phyloP scores from a whole-genome alignment of 1,140 invertebrate genomes.

The Trinorchestia longiramus region DNA sequence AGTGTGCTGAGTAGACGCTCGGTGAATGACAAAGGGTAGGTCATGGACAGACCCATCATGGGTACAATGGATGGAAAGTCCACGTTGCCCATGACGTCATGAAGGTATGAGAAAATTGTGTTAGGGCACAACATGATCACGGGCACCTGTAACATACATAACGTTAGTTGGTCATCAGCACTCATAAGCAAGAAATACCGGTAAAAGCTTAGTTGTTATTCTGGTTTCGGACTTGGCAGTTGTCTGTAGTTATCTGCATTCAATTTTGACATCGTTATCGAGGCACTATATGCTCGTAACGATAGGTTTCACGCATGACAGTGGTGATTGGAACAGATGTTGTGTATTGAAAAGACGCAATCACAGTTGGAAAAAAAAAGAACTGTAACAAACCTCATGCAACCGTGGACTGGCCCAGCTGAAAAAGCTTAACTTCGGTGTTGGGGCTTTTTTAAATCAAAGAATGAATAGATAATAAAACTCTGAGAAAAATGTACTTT shows the following conservation, averaged over 20 bases:
- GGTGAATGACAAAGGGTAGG: neutral
- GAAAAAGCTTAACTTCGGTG: no score
- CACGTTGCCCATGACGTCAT: neutral
- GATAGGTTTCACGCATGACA: neutral
- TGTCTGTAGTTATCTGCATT: no score
- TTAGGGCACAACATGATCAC: neutral
- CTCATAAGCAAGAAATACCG: neutral
- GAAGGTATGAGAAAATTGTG: neutral
- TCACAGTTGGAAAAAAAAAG: no score
- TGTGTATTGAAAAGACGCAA: neutral
- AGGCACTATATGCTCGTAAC: neutral
- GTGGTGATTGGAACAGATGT: neutral
- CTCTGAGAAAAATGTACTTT: no score
- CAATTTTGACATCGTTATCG: neutral
- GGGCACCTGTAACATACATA: neutral
- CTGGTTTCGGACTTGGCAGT: no score
- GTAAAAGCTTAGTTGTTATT: neutral
- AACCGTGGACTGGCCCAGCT: no score
- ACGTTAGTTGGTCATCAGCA: neutral
- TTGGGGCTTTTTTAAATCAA: no score
- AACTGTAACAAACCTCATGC: no score
- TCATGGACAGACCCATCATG: neutral
- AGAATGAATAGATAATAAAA: no score
- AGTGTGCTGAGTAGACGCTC: neutral
- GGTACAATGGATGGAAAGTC: neutral